These are phyloP conservation scores for Peromyscus nudipes DNA, from an alignment of 2,797 vertebrate genomes.

Conservation along the genomic window DNA sequence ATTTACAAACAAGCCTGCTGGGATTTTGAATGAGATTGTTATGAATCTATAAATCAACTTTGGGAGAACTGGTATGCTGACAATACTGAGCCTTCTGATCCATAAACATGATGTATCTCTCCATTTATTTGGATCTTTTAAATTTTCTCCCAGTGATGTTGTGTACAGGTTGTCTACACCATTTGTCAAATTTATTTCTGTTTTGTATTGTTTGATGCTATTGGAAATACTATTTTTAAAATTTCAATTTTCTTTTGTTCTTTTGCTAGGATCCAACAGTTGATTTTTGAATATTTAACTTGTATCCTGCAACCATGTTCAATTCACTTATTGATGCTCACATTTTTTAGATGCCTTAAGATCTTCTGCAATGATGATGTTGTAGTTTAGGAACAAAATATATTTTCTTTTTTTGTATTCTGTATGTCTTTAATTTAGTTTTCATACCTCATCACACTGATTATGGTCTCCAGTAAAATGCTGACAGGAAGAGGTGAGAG, in stretches of 20 bases:
- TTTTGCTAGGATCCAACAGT: conserved; percentile 18
- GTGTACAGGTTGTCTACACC: background rate
- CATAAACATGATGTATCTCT: conserved; percentile 52
- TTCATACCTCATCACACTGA: conserved; percentile 1
- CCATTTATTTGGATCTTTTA: conserved; percentile 33
- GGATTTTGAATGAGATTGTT: conserved; percentile 44
- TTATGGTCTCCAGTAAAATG: conserved; percentile 4
- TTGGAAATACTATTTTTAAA: conserved; percentile 16
- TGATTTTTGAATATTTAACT: conserved; percentile 45
- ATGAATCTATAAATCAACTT: conserved; percentile 30
- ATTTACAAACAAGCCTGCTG: background rate
- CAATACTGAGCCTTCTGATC: conserved; percentile 14
- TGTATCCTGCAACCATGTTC: conserved; percentile 26
- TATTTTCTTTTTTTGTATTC: background rate
- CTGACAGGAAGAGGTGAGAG: background rate
- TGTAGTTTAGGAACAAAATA: conserved; percentile 24
- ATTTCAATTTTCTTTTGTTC: conserved; percentile 48
- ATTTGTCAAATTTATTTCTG: conserved; percentile 49
- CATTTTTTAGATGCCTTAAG: background rate
- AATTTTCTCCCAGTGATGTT: conserved; percentile 25
- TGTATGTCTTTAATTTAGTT: conserved; percentile 22
- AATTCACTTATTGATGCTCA: conserved; percentile 33
- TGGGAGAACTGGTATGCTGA: conserved; percentile 5
- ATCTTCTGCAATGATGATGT: conserved; percentile 28
- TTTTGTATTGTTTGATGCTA: conserved; percentile 50